Evolutionary conservation across 2,113 vertebrate species (phyloP), one percentile per base, ranked within the genome.

Genomic region (Xenus cinereus): DNA sequence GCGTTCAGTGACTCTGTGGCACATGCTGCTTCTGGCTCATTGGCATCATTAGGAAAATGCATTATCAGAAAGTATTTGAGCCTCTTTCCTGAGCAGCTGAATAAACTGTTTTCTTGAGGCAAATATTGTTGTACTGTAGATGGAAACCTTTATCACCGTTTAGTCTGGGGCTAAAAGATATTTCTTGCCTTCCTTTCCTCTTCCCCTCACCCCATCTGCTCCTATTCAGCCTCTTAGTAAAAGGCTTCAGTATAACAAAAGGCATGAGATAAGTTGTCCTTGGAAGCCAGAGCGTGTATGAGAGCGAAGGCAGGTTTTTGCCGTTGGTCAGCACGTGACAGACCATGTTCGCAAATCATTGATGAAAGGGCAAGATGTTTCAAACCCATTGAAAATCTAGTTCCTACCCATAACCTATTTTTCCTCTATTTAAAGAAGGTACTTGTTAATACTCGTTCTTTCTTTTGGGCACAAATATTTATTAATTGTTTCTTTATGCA

Each of bases 41-140:
- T 6, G 5, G 3, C 35, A 27, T 53, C 39, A 10, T 32, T 53
- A 90, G 53, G 68, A 93, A 89, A 92, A 89, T 7, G 39, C 9
- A 19, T 79, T 96, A 89, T 93, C 91, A 66, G 57, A 82, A 91
- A 72, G 43, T 56, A 60, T 68, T 86, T 1, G 7, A 93, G 57
- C 13, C 53, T 79, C 62, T 87, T 94, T 94, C 94, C 91, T 85
- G 84, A 91, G 81, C 94, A 94, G 93, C 93, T 96, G 94, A 96
- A 91, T 89, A 96, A 95, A 93, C 87, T 84, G 33, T 37, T 91
- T 96, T 91, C 89, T 87, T 79, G 66, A 91, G 57, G 57, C 81
- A 94, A 91, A 95, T 91, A 82, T 82, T 96, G 57, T 96, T 93
- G 30, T 89, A 72, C 37, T 7, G 8, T 72, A 63, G 53, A 64